Percentiles rank a stretch among this genome's conserved stretches.
Conservation (phyloP, 2,888 invertebrate species). For the Polietes domitor region DNA sequence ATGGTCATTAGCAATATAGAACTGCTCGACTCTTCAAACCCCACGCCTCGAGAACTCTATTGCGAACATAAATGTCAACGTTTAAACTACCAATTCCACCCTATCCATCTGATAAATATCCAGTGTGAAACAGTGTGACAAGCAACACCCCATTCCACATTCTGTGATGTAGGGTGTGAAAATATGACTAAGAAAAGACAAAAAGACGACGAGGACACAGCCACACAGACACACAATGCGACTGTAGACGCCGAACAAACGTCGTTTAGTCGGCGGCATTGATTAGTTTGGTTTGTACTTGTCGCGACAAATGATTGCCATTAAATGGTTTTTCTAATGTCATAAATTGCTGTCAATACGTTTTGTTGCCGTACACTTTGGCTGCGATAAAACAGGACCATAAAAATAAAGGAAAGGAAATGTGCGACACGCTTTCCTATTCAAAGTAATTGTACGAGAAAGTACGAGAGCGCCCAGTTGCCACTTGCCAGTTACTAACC, state of each 20-base stretch:
- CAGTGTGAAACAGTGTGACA: neutral
- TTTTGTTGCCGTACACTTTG: conserved; percentile 43
- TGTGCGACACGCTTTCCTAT: conserved; percentile 33
- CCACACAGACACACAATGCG: conserved; percentile 28
- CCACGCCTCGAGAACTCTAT: too few relatives aligned
- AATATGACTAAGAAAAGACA: conserved; percentile 1
- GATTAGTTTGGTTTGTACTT: conserved; percentile 56
- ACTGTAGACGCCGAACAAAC: neutral
- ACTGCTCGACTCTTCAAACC: too few relatives aligned
- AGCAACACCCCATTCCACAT: neutral
- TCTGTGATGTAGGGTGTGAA: conserved; percentile 10
- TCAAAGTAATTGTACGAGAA: neutral
- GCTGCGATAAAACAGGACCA: conserved; percentile 15
- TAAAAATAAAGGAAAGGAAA: conserved; percentile 48
- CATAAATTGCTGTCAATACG: conserved; percentile 63
- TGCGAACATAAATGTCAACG: too few relatives aligned
- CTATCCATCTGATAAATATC: too few relatives aligned
- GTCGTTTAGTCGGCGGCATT: conserved; percentile 52
- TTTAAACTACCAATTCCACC: too few relatives aligned
- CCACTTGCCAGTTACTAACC: neutral
- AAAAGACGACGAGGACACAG: neutral
- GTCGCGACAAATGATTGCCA: conserved; percentile 64
- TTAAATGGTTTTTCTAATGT: conserved; percentile 63
- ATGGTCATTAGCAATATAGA: too few relatives aligned
- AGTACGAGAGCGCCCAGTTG: neutral